Evolutionary conservation across 2,888 invertebrate genomes (phyloP).

Genomic region (Odontomyia ornata): DNA sequence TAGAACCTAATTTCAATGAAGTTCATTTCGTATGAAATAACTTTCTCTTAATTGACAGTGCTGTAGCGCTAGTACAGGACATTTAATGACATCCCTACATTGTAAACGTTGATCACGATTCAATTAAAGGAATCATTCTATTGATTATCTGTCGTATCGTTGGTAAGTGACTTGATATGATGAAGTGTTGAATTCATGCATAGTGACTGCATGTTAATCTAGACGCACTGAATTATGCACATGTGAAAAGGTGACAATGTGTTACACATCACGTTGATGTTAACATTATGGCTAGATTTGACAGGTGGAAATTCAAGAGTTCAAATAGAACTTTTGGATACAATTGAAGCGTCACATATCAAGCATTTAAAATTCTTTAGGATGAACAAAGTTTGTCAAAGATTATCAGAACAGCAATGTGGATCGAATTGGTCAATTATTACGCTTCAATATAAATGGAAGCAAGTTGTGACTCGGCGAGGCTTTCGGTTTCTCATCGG

Average conservation of each 20-base stretch:
- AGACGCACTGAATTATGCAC: background rate
- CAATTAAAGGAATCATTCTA: conserved; percentile 19
- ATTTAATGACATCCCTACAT: background rate
- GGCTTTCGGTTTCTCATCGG: no score
- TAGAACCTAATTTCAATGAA: background rate
- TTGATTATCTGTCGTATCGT: conserved; percentile 18
- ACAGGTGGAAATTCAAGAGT: no score
- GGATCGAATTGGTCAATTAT: no score
- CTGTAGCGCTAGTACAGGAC: background rate
- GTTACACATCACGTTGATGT: background rate
- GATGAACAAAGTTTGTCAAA: no score
- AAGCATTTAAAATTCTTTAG: no score
- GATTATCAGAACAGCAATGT: no score
- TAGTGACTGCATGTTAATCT: background rate
- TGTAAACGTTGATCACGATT: conserved; percentile 19
- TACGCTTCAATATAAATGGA: no score
- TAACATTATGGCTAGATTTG: no score
- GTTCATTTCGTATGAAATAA: conserved; percentile 1
- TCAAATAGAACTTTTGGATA: no score
- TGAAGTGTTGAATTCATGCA: conserved; percentile 24
- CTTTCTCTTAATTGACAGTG: conserved; percentile 20
- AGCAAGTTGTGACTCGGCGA: no score
- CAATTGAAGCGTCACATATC: no score
- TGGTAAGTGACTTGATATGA: background rate
- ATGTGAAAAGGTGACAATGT: background rate